phyloP scores from a whole-genome alignment of 2,113 vertebrate species.

The Notothenia coriiceps region DNA sequence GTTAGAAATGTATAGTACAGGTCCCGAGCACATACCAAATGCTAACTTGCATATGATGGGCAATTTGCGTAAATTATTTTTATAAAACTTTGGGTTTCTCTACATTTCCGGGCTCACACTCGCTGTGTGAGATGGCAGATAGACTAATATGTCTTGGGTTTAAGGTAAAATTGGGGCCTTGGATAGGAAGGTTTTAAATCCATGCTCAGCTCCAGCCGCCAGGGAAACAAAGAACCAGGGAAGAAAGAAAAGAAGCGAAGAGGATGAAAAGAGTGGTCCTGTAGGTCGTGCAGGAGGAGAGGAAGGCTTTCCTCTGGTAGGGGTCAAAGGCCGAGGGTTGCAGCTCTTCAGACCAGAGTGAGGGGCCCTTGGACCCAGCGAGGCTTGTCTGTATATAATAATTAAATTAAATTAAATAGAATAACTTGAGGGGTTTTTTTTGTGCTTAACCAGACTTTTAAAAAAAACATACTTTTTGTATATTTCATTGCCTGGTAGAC shows the following conservation, averaged over 20 bases:
- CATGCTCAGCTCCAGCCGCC: slow-evolving; percentile 22
- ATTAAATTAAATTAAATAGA: too few relatives aligned
- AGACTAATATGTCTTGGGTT: not conserved
- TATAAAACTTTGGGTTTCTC: too few relatives aligned
- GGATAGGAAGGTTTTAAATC: slow-evolving; percentile 52
- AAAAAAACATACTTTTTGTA: too few relatives aligned
- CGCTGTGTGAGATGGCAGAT: too few relatives aligned
- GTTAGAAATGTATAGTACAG: too few relatives aligned
- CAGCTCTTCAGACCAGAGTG: slow-evolving; percentile 54
- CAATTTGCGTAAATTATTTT: too few relatives aligned
- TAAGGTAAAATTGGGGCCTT: slow-evolving; percentile 11
- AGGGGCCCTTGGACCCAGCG: slow-evolving; percentile 18
- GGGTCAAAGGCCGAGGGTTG: slow-evolving; percentile 71
- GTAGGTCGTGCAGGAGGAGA: slow-evolving; percentile 8
- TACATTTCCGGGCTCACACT: too few relatives aligned
- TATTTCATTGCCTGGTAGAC: too few relatives aligned
- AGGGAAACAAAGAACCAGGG: slow-evolving; percentile 48
- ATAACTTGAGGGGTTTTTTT: too few relatives aligned
- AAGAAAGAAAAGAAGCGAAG: slow-evolving; percentile 36
- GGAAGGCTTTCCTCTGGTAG: slow-evolving; percentile 21
- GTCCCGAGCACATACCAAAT: too few relatives aligned
- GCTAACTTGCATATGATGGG: too few relatives aligned
- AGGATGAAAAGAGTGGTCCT: slow-evolving; percentile 48
- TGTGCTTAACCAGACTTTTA: too few relatives aligned
- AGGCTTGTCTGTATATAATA: not conserved